These are phyloP conservation scores for Limenitis camilla DNA, from an alignment of 2,888 invertebrate genomes.

Conservation along the genomic window DNA sequence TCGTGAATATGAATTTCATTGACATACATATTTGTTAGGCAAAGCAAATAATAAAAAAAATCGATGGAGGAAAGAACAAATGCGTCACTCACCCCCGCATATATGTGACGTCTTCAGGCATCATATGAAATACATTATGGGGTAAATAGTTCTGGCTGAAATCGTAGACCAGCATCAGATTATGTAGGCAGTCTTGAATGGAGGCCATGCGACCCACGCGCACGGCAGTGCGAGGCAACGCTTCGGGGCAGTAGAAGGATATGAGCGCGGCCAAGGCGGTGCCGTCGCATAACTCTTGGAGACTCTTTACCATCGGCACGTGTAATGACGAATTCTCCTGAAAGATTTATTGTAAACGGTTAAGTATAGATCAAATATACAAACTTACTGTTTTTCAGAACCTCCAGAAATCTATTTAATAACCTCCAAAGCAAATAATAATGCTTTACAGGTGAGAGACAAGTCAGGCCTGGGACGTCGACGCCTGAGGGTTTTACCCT, in stretches of 20 bases:
- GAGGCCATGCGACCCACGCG: conserved; percentile 78
- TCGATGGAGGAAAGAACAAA: too few relatives aligned
- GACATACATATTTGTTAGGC: too few relatives aligned
- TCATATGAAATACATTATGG: conserved; percentile 92
- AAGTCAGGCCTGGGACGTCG: too few relatives aligned
- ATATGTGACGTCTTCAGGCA: conserved; percentile 96
- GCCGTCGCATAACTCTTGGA: conserved; percentile 93
- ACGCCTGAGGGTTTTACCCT: too few relatives aligned
- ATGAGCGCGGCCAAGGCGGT: conserved; percentile 23
- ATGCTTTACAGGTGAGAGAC: too few relatives aligned
- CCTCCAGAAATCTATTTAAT: too few relatives aligned
- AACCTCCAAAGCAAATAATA: too few relatives aligned
- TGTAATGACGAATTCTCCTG: conserved; percentile 75
- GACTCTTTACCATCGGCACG: conserved; percentile 83
- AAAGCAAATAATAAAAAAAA: too few relatives aligned
- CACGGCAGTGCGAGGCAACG: conserved; percentile 70
- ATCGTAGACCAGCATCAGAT: conserved; percentile 89
- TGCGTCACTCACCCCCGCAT: conserved; percentile 85
- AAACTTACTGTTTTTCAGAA: too few relatives aligned
- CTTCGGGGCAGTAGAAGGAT: conserved; percentile 40
- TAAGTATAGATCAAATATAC: too few relatives aligned
- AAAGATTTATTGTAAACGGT: too few relatives aligned
- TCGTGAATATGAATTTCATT: too few relatives aligned
- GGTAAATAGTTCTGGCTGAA: conserved; percentile 91
- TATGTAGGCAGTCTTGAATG: conserved; percentile 92